Conservation (phyloP, 2,888 invertebrate genomes). For the Drosophila rubida region DNA sequence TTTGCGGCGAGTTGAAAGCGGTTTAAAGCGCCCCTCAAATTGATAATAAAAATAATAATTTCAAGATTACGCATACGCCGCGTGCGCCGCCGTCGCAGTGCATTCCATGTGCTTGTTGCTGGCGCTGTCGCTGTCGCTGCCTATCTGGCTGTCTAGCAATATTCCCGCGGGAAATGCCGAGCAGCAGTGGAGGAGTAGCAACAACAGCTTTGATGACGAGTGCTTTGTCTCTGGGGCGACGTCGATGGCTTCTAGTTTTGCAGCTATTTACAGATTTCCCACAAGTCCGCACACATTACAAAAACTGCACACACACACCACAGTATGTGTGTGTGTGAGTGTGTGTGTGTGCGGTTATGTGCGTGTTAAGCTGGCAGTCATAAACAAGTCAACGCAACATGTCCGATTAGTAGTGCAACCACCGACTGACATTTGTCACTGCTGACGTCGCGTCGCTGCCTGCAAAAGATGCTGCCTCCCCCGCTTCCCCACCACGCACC, state of each 20-base stretch:
- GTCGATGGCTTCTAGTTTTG: constrained; percentile 69
- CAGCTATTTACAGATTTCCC: constrained; percentile 79
- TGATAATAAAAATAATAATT: constrained; percentile 36
- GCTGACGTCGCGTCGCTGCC: constrained; percentile 26
- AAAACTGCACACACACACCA: constrained; percentile 21
- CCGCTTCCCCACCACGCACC: neutral
- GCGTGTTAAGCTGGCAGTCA: constrained; percentile 73
- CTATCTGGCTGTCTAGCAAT: constrained; percentile 36
- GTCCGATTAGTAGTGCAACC: constrained; percentile 79
- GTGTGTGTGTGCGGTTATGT: constrained; percentile 33
- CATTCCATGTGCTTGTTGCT: constrained; percentile 22
- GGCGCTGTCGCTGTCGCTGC: constrained; percentile 17
- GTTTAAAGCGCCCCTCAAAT: constrained; percentile 26
- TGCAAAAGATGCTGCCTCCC: constrained; percentile 37
- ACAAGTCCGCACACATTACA: constrained; percentile 70
- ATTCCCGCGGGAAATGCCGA: constrained; percentile 36
- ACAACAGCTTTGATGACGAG: constrained; percentile 58
- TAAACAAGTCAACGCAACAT: constrained; percentile 79
- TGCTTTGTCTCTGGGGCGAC: constrained; percentile 61
- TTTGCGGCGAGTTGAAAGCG: neutral
- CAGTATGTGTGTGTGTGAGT: constrained; percentile 3
- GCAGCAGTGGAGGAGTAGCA: constrained; percentile 14
- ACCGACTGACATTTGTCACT: constrained; percentile 77
- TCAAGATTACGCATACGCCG: constrained; percentile 72
- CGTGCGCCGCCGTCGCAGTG: constrained; percentile 28